Evolutionary conservation across 2,797 vertebrate species (phyloP).

Genomic region (Cossypha dichroa): DNA sequence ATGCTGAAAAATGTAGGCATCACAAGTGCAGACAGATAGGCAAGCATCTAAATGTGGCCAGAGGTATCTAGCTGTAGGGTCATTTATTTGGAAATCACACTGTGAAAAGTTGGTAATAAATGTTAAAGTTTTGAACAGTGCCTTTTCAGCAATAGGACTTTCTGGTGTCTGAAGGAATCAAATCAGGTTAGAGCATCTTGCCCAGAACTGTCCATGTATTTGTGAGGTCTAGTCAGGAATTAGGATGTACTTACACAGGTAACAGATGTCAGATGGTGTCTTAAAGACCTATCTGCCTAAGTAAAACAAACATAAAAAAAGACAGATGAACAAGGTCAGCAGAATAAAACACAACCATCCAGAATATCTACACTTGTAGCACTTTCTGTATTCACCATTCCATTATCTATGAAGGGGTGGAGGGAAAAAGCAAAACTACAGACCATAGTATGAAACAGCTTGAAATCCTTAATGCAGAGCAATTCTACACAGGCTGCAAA

Average conservation of each 20-base stretch:
- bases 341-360: not conserved
- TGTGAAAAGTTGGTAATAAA: not conserved
- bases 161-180: not conserved
- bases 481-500: not conserved
- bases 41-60: not conserved
- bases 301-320: not conserved
- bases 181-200: not conserved
- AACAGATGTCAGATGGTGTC: not conserved
- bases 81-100: not conserved
- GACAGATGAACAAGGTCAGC: not conserved
- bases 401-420: not conserved
- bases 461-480: not conserved
- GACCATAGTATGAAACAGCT: not conserved
- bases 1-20: not conserved
- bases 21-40: not conserved
- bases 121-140: slow-evolving; percentile 26
- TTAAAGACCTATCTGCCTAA: not conserved
- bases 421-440: not conserved
- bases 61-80: not conserved
- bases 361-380: not conserved
- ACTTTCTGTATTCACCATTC: not conserved
- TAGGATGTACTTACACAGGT: not conserved
- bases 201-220: not conserved
- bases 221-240: not conserved
- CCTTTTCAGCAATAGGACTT: slow-evolving; percentile 30